Evolutionary conservation across 2,797 vertebrate species (phyloP).

Genomic region (Cuculus canorus): DNA sequence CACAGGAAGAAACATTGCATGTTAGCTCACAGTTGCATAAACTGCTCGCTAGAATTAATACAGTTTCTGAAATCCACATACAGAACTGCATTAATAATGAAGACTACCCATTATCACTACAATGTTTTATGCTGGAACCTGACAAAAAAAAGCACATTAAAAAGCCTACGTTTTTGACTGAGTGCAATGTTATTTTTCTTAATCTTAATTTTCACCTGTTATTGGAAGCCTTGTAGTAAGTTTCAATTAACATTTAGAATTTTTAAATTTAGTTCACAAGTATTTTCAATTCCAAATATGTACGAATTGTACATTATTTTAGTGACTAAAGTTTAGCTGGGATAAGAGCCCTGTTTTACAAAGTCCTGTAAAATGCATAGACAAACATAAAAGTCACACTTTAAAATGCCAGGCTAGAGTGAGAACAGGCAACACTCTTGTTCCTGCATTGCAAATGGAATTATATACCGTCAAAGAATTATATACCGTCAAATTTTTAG

Average conservation of each 20-base stretch:
- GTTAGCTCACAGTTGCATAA: not conserved
- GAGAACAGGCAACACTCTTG: not conserved
- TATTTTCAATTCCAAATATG: not conserved
- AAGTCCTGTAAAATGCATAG: not conserved
- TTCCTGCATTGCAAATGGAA: not conserved
- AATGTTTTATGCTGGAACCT: not conserved
- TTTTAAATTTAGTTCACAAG: not conserved
- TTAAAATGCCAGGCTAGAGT: not conserved
- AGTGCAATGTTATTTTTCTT: not conserved
- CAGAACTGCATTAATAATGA: slow-evolving; percentile 39
- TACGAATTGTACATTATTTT: not conserved
- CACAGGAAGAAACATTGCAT: not conserved
- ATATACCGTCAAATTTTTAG: not conserved
- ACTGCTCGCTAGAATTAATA: slow-evolving; percentile 17
- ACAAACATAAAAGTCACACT: not conserved
- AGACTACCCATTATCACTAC: not conserved
- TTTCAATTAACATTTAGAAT: not conserved
- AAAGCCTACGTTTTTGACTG: not conserved
- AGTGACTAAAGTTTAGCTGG: not conserved
- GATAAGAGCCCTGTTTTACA: not conserved
- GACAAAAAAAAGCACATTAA: not conserved
- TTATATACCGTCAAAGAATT: not conserved
- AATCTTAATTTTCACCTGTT: not conserved
- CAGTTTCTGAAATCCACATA: slow-evolving; percentile 9
- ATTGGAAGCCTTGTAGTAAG: not conserved